Conservation (phyloP, 2,113 vertebrate genomes). For the Abramis brama region DNA sequence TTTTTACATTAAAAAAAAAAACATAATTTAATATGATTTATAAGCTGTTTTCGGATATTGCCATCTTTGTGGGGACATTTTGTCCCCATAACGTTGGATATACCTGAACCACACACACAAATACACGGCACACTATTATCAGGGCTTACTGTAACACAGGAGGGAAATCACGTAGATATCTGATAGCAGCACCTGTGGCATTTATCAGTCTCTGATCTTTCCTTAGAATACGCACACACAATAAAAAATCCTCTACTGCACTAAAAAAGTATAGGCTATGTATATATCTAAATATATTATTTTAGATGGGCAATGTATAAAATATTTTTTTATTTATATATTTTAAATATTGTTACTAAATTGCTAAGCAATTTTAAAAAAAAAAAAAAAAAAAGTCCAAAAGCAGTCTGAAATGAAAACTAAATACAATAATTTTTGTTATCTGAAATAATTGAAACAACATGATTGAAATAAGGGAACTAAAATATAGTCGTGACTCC, state of each 20-base stretch:
- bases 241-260: slow-evolving; percentile 28
- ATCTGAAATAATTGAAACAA: not conserved
- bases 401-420: not conserved
- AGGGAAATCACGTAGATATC: slow-evolving; percentile 49
- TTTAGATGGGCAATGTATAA: not conserved
- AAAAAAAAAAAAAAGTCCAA: not conserved
- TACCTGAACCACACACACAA: not conserved
- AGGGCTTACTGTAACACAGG: slow-evolving; percentile 12
- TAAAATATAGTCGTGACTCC: not conserved
- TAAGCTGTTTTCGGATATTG: too few species aligned
- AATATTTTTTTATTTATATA: not conserved
- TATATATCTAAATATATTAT: not conserved
- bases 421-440: too few species aligned
- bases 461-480: not conserved
- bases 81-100: too few species aligned
- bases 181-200: slow-evolving; percentile 36
- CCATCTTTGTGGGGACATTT: too few species aligned
- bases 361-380: not conserved
- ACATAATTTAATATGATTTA: too few species aligned
- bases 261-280: not conserved
- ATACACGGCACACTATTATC: slow-evolving; percentile 9
- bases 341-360: not conserved
- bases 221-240: slow-evolving; percentile 33
- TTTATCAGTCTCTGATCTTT: slow-evolving; percentile 32
- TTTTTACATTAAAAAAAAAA: too few species aligned